A percentile compares a stretch with the other conserved stretches of the same genome.
phyloP scores from a whole-genome alignment of 2,888 invertebrate species.

The Steromphala cineraria region DNA sequence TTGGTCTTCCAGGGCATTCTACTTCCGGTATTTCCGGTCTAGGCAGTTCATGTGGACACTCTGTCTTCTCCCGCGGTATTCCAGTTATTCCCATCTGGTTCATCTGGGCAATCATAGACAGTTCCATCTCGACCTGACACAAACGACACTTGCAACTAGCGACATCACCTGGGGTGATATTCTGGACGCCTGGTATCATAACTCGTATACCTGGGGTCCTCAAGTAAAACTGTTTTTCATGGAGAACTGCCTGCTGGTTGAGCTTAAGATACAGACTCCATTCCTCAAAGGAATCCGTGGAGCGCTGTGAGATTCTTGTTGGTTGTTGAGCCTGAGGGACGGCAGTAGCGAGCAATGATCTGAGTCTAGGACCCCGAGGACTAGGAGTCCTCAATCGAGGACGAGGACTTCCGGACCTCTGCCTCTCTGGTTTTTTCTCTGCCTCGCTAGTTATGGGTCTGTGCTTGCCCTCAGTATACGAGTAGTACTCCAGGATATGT shows the following conservation, averaged over 20 bases:
- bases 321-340: background rate
- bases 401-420: slow-evolving; percentile 12
- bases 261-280: slow-evolving; percentile 42
- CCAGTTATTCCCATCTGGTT: background rate
- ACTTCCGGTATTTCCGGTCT: background rate
- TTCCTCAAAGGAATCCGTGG: background rate
- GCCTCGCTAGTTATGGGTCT: slow-evolving; percentile 32
- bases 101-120: slow-evolving; percentile 45
- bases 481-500: slow-evolving; percentile 56
- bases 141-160: slow-evolving; percentile 55
- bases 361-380: background rate
- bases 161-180: slow-evolving; percentile 35
- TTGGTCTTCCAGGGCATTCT: slow-evolving; percentile 1
- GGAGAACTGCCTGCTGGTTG: slow-evolving; percentile 48
- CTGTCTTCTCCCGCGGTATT: background rate
- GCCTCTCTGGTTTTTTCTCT: slow-evolving; percentile 20
- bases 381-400: background rate
- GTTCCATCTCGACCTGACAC: slow-evolving; percentile 57
- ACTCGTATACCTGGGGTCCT: slow-evolving; percentile 47
- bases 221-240: slow-evolving; percentile 55
- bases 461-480: slow-evolving; percentile 22
- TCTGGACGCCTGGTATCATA: slow-evolving; percentile 25
- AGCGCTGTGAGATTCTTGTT: background rate
- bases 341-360: background rate
- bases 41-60: background rate